Evolutionary conservation across 2,113 vertebrate genomes (phyloP), one percentile per base, ranked within the genome.

Genomic region (Limnothrissa miodon): DNA sequence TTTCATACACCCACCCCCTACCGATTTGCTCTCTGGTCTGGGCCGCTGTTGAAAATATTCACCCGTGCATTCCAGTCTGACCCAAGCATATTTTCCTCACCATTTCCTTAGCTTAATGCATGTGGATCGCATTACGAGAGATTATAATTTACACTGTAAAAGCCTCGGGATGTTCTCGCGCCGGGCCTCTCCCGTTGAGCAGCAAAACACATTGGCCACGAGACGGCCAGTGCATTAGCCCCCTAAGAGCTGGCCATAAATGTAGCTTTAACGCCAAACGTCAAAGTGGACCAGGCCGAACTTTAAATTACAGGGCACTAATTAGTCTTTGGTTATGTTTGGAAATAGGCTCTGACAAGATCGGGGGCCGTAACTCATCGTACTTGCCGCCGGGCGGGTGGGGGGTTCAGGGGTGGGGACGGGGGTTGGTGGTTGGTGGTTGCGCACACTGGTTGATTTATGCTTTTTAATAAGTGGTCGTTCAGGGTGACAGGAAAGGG

Each of bases 211-310:
- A 39, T 2, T 21, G 51, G 66, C 19, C 66, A 36, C 33, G 11
- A 5, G 11, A 13, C 13, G 29, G 1, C 1, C 10, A 29, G 95
- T 93, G 82, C 66, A 93, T 95, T 95, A 93, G 90, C 91, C 90
- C 84, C 85, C 92, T 91, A 90, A 93, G 93, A 93, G 92, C 94
- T 89, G 66, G 66, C 66, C 66, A 74, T 74, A 74, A 74, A 74
- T 74, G 66, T 74, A 74, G 36, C 36, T 74, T 74, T 74, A 74
- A 74, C 66, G 33, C 92, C 29, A 5, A 33, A 5, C 66, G 66
- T 74, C 66, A 74, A 36, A 74, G 66, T 74, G 66, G 66, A 74
- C 66, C 66, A 13, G 66, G 29, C 66, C 66, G 66, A 74, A 74
- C 66, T 74, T 74, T 74, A 74, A 74, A 74, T 74, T 74, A 74